Conservation (phyloP, 1,140 invertebrate genomes). For the Heliconius himera region DNA sequence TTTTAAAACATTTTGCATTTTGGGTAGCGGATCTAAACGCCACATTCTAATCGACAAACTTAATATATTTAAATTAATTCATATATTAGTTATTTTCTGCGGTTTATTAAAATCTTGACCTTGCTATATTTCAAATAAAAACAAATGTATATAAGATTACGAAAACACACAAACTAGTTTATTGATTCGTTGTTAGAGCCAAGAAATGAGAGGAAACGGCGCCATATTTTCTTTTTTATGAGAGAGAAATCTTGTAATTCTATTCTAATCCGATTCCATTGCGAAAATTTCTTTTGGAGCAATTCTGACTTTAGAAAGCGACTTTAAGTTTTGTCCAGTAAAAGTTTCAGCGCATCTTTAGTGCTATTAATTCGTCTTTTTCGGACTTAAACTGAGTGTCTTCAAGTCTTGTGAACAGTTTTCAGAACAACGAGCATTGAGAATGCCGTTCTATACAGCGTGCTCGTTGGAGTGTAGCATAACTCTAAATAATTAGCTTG, state of each 20-base stretch:
- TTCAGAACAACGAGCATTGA: conserved; percentile 49
- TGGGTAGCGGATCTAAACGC: neutral
- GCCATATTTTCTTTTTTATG: conserved; percentile 52
- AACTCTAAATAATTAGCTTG: conserved; percentile 4
- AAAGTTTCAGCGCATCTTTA: conserved; percentile 52
- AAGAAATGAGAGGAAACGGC: conserved; percentile 48
- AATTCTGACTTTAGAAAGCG: conserved; percentile 36
- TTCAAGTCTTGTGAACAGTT: conserved; percentile 43
- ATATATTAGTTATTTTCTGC: too few species aligned
- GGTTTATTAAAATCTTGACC: neutral
- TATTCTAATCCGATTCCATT: conserved; percentile 55
- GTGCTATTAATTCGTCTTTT: conserved; percentile 56
- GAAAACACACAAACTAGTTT: neutral
- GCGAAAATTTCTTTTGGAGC: conserved; percentile 45
- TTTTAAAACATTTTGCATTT: neutral
- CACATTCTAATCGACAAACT: neutral
- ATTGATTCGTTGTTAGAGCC: conserved; percentile 29
- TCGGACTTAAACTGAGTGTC: conserved; percentile 42
- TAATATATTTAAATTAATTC: too few species aligned
- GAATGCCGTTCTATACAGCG: conserved; percentile 15
- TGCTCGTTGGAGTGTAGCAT: conserved; percentile 2
- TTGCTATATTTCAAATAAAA: neutral
- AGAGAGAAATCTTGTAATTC: conserved; percentile 48
- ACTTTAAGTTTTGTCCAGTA: conserved; percentile 44
- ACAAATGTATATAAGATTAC: neutral